Evolutionary conservation across 2,888 invertebrate genomes (phyloP), one percentile per base, ranked within the genome.

Genomic region (Scaptomyza polygonia): DNA sequence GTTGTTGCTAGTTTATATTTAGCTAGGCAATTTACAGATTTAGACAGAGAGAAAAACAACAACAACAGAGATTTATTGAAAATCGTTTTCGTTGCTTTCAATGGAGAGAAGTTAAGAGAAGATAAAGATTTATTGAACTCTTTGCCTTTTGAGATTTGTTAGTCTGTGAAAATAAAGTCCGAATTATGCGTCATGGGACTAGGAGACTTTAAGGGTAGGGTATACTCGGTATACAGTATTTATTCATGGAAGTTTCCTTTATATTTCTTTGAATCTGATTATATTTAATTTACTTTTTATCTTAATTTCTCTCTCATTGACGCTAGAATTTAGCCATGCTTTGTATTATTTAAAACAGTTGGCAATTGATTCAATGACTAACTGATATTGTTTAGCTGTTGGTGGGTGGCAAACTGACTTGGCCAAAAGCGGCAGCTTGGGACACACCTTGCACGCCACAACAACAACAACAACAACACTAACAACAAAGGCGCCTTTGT

Each of bases 391-490:
- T 40, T 75, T 52, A 55, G 56, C 44, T 53, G 72, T 16, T 39
- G 77, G 79, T 79, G 84, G 78, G 78, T 76, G 81, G 71, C 62
- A 48, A 48, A 40, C 27, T 49, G 47, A 48, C 57, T 73, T 73
- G 73, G 67, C 76, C 62, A 71, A 71, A 73, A 58, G 53, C 68
- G 68, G 49, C 49, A 49, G 64, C 77, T 68, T 71, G 72, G 53
- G 78, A 66, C 84, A 86, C 81, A 82, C 81, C 81, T 81, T 81
- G 83, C 83, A 51, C 80, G 9, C 21, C 12, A 44, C 63, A 66
- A 44, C 44, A 55, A 40, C 45, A 55, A 36, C 30, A 12, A 39
- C 44, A 64, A 47, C 21, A 55, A 36, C 30, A 12, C 32, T 42
- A 64, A 47, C 21, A 55, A 21, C 52, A 62, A 49, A 55, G 40